Percentiles rank a stretch among this genome's conserved stretches.
Conservation (phyloP, 35 echinoderm and acorn worm genomes). For the Chiridota heheva region DNA sequence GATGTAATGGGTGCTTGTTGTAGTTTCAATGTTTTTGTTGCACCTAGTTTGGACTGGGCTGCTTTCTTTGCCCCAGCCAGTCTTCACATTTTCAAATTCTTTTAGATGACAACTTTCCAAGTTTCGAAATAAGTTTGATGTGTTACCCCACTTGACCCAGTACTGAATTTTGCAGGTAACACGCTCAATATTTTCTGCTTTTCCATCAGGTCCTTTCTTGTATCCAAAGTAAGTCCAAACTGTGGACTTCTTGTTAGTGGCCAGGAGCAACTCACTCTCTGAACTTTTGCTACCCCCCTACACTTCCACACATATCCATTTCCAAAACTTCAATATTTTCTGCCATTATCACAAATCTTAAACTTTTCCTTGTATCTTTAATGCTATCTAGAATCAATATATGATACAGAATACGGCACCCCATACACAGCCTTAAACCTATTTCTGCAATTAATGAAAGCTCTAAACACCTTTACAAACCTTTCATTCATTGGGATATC, state of each 20-base stretch:
- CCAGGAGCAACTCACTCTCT: not conserved
- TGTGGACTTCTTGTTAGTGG: not conserved
- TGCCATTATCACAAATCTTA: too few relatives aligned
- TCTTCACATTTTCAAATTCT: conserved; percentile 6
- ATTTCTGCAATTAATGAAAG: too few relatives aligned
- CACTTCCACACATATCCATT: too few relatives aligned
- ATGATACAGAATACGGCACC: too few relatives aligned
- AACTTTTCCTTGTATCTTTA: too few relatives aligned
- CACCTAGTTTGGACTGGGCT: not conserved
- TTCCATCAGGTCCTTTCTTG: conserved; percentile 19
- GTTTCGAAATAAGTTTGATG: not conserved
- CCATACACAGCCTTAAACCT: too few relatives aligned
- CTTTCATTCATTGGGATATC: too few relatives aligned
- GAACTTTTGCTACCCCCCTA: too few relatives aligned
- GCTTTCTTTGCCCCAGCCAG: not conserved
- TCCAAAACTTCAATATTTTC: too few relatives aligned
- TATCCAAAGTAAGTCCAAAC: conserved; percentile 7
- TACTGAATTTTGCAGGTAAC: conserved; percentile 7
- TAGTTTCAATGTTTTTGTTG: too few relatives aligned
- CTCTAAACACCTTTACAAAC: too few relatives aligned
- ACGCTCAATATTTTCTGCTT: not conserved
- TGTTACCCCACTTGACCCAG: not conserved
- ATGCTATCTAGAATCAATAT: too few relatives aligned
- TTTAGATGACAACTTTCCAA: not conserved
- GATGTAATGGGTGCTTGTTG: not conserved